A percentile compares a stretch with the other conserved stretches of the same genome.
These are phyloP conservation scores for Rotaria macrura DNA, from an alignment of 2,888 invertebrate species.

Conservation along the genomic window DNA sequence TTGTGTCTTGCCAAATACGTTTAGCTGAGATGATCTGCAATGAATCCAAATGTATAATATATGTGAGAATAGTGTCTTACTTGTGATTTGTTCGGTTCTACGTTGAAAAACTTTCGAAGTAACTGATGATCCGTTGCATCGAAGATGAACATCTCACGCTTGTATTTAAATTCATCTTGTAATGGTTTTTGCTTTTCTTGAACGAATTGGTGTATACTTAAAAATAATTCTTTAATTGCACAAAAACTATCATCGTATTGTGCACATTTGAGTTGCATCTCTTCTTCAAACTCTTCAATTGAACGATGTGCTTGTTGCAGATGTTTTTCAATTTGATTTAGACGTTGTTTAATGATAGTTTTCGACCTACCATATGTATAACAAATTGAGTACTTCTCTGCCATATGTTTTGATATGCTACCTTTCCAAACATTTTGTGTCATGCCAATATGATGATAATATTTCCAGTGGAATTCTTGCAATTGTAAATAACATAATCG, in stretches of 20 bases:
- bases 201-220: background rate
- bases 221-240: background rate
- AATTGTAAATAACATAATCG: background rate
- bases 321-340: background rate
- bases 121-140: slow-evolving; percentile 3
- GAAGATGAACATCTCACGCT: background rate
- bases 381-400: background rate
- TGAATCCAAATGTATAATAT: background rate
- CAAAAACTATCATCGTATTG: background rate
- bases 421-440: background rate
- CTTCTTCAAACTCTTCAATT: background rate
- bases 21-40: background rate
- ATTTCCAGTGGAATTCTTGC: background rate
- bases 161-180: background rate
- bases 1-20: background rate
- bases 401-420: background rate
- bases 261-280: background rate
- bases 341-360: background rate
- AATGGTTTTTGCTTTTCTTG: background rate
- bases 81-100: background rate
- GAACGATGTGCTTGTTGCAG: background rate
- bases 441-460: background rate
- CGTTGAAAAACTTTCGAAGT: background rate
- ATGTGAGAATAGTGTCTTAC: background rate
- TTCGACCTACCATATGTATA: slow-evolving; percentile 1